These are phyloP conservation scores for Phoxinus dragarum DNA, from an alignment of 2,797 vertebrate genomes.

Conservation along the genomic window DNA sequence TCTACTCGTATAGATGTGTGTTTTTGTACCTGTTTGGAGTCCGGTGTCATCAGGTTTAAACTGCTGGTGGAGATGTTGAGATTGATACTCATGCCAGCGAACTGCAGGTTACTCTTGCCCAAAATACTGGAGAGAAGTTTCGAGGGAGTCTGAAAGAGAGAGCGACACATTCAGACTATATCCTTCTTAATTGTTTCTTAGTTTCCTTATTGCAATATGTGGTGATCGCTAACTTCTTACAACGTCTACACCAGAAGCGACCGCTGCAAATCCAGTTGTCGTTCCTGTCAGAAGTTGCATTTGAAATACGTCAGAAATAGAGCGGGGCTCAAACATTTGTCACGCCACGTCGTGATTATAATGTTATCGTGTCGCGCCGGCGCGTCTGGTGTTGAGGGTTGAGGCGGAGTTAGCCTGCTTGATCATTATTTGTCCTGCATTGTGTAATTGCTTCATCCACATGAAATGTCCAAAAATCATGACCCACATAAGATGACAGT, in stretches of 20 bases:
- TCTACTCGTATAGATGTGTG: background rate
- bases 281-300: background rate
- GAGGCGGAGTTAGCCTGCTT: background rate
- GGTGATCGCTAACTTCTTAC: background rate
- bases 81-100: constrained; percentile 95
- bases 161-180: background rate
- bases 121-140: constrained; percentile 94
- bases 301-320: background rate
- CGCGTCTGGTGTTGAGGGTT: background rate
- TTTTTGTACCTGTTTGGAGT: constrained; percentile 92
- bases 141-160: constrained; percentile 83
- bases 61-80: constrained; percentile 97
- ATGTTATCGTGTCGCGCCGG: background rate
- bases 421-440: background rate
- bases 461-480: background rate
- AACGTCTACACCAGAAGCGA: too few species aligned
- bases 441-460: background rate
- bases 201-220: background rate
- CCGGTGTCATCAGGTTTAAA: constrained; percentile 94
- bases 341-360: too few species aligned
- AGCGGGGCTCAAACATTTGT: background rate
- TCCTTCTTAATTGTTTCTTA: background rate
- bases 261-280: background rate
- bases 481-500: too few species aligned
- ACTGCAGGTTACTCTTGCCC: constrained; percentile 98